A percentile compares a stretch with the other conserved stretches of the same genome.
Conservation (phyloP, 2,888 invertebrate genomes). For the Bimastos eiseni region DNA sequence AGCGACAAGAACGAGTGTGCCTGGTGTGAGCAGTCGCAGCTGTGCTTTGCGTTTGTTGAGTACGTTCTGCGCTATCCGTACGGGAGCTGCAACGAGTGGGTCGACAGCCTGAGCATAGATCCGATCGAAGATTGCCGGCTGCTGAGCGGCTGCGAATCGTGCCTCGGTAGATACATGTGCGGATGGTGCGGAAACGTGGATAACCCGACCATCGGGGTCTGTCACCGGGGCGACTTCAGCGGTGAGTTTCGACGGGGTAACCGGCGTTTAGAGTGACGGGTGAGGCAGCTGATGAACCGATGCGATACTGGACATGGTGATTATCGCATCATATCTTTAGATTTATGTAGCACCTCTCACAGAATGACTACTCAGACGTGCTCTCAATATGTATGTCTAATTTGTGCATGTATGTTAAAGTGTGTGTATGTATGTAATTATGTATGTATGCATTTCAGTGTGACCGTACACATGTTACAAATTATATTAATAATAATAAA, state of each 20-base stretch:
- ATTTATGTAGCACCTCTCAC: too few species aligned
- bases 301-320: too few species aligned
- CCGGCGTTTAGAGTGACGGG: too few species aligned
- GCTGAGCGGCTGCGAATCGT: conserved; percentile 62
- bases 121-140: conserved; percentile 54
- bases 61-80: conserved; percentile 72
- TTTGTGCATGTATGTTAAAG: too few species aligned
- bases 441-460: too few species aligned
- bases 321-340: too few species aligned
- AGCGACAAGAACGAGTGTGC: conserved; percentile 86
- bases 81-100: conserved; percentile 89
- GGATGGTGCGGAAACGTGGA: conserved; percentile 90
- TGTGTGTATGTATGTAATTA: too few species aligned
- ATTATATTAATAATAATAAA: too few species aligned
- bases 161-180: conserved; percentile 81
- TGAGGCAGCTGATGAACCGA: too few species aligned
- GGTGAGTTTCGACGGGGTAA: conserved; percentile 46
- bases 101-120: conserved; percentile 68
- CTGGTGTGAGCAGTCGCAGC: conserved; percentile 88
- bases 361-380: too few species aligned
- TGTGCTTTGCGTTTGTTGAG: conserved; percentile 80
- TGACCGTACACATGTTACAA: too few species aligned
- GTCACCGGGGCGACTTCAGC: conserved; percentile 56
- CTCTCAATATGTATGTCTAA: too few species aligned
- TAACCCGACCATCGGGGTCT: conserved; percentile 80